phyloP scores from a whole-genome alignment of 1,140 invertebrate genomes.

The Nixonia krombeini region DNA sequence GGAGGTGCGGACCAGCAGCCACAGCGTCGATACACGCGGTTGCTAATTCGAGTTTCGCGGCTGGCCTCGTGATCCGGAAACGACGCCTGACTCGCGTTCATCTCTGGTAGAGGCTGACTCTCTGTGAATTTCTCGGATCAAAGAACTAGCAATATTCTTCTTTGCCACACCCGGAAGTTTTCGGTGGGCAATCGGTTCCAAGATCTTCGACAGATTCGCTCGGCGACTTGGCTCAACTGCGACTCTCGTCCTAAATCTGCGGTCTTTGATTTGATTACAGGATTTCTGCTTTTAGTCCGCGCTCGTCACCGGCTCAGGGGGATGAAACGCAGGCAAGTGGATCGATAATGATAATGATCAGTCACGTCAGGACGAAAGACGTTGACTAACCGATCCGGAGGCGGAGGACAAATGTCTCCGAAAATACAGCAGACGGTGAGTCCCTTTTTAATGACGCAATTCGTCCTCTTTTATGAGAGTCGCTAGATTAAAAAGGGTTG shows the following conservation, averaged over 20 bases:
- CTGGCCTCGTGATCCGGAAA: no score
- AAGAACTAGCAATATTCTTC: no score
- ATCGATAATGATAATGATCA: conserved; percentile 24
- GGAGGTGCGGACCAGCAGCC: background rate
- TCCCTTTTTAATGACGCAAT: conserved; percentile 45
- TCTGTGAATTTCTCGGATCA: no score
- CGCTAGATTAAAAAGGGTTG: conserved; percentile 39
- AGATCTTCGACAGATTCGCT: no score
- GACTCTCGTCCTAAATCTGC: background rate
- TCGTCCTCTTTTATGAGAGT: conserved; percentile 46
- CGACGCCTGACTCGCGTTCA: no score
- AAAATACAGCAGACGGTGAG: conserved; percentile 27
- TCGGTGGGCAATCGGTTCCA: no score
- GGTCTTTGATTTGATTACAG: background rate
- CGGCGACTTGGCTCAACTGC: no score
- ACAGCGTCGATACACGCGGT: conserved; percentile 36
- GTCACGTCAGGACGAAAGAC: conserved; percentile 18
- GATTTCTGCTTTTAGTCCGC: no score
- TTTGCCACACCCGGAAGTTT: no score
- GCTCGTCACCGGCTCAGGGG: background rate
- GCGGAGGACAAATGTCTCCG: conserved; percentile 42
- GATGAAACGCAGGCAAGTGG: background rate
- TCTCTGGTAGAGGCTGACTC: no score
- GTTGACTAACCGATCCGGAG: conserved; percentile 40
- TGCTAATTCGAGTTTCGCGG: conserved; percentile 48